These are phyloP conservation scores for Helarctos malayanus DNA, from an alignment of 2,797 vertebrate genomes.

Conservation along the genomic window DNA sequence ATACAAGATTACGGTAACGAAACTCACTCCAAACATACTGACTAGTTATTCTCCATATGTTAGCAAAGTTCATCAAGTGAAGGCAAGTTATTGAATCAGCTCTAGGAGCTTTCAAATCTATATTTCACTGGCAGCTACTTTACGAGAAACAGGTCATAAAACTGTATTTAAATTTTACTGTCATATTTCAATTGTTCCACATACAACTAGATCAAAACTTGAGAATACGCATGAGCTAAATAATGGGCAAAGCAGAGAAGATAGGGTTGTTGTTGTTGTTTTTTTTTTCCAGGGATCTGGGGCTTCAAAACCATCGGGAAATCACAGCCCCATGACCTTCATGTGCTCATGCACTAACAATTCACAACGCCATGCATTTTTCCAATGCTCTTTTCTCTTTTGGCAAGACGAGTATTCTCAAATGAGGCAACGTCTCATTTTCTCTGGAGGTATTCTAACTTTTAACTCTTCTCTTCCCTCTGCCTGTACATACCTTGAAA, in stretches of 20 bases:
- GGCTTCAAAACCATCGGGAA: conserved; percentile 52
- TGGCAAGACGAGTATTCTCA: conserved; percentile 60
- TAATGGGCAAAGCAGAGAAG: background rate
- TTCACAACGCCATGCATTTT: conserved; percentile 49
- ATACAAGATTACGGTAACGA: conserved; percentile 57
- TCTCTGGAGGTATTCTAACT: conserved; percentile 56
- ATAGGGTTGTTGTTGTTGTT: background rate
- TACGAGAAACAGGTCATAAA: conserved; percentile 57
- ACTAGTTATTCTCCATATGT: background rate
- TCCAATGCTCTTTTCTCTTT: conserved; percentile 63
- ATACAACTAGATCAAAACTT: conserved; percentile 40
- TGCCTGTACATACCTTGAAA: background rate
- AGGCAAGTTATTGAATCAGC: conserved; percentile 12
- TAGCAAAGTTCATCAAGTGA: conserved; percentile 29
- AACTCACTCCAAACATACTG: background rate
- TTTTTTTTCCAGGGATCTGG: conserved; percentile 1
- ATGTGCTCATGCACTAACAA: conserved; percentile 65
- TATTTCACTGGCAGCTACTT: conserved; percentile 23
- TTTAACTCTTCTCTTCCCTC: conserved; percentile 72
- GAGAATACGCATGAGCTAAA: background rate
- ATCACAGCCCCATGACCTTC: conserved; percentile 22
- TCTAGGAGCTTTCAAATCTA: conserved; percentile 33
- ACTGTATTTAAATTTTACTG: background rate
- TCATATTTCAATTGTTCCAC: conserved; percentile 24
- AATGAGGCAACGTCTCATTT: conserved; percentile 60